Evolutionary conservation across 1,140 invertebrate species (phyloP).

Genomic region (Brachionus koreanus): DNA sequence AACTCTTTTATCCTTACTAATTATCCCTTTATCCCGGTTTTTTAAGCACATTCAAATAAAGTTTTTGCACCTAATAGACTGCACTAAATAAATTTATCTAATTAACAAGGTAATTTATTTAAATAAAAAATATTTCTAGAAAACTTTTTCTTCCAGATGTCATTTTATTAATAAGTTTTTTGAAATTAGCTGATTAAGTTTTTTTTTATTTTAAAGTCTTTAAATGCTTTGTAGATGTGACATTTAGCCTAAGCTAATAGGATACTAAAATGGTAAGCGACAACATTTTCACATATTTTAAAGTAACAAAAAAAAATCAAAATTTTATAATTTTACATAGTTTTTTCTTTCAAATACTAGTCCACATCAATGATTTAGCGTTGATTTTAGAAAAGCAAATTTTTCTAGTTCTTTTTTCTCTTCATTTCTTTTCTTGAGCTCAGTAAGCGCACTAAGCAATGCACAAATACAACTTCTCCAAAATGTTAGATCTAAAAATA

Average conservation of each 20-base stretch:
- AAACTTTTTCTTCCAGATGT: not conserved
- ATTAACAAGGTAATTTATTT: not conserved
- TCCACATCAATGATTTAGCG: not conserved
- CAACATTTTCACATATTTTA: not conserved
- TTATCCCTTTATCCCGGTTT: not conserved
- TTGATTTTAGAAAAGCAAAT: not conserved
- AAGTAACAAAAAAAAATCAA: not conserved
- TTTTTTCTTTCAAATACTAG: not conserved
- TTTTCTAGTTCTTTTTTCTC: not conserved
- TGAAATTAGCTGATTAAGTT: not conserved
- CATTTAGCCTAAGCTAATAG: not conserved
- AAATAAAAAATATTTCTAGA: not conserved
- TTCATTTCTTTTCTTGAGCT: not conserved
- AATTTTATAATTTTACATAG: not conserved
- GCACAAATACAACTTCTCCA: not conserved
- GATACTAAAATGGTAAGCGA: slow-evolving; percentile 36
- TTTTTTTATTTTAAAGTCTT: not conserved
- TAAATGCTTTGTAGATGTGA: not conserved
- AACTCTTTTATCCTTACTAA: not conserved
- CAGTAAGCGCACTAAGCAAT: not conserved
- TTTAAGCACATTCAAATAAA: slow-evolving; percentile 30
- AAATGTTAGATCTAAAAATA: not conserved
- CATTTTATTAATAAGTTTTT: not conserved
- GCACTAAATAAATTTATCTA: not conserved
- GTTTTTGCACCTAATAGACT: slow-evolving; percentile 19